phyloP scores from a whole-genome alignment of 2,797 vertebrate species.

The Tokudaia muenninki region DNA sequence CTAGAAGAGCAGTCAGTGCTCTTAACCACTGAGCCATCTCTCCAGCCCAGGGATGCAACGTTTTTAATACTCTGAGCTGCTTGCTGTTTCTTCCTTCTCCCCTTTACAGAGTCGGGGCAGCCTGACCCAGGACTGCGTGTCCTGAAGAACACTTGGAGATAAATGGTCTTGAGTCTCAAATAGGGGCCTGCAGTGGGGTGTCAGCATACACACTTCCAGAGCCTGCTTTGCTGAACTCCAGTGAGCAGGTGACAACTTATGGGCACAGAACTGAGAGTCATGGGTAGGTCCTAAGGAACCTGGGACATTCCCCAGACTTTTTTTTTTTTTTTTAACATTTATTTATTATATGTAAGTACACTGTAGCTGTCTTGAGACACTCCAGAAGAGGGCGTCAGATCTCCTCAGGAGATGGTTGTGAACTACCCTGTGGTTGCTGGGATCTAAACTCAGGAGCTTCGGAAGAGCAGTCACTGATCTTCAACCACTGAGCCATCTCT shows the following conservation, averaged over 20 bases:
- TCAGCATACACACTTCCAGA: too few relatives aligned
- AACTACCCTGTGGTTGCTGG: too few relatives aligned
- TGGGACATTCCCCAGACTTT: neutral
- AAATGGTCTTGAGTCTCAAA: neutral
- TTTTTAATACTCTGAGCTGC: neutral
- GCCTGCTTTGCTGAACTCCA: neutral
- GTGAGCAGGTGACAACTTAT: neutral
- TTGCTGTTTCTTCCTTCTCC: neutral
- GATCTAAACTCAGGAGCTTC: too few relatives aligned
- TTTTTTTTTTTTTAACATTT: neutral
- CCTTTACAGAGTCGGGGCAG: neutral
- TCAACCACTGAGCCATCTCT: too few relatives aligned
- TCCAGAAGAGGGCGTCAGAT: too few relatives aligned
- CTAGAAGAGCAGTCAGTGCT: too few relatives aligned
- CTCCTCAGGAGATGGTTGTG: too few relatives aligned
- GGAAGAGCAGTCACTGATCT: too few relatives aligned
- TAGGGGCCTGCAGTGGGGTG: neutral
- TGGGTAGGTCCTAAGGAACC: neutral
- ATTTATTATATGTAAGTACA: too few relatives aligned
- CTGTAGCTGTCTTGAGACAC: too few relatives aligned
- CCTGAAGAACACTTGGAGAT: neutral
- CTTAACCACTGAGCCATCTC: too few relatives aligned
- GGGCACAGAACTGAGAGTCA: neutral
- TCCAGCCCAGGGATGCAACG: too few relatives aligned
- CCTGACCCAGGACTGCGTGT: neutral